Evolutionary conservation across 37 sponge, comb jelly and placozoan species (phyloP).

Genomic region (Chondrilla cf. caribensis): DNA sequence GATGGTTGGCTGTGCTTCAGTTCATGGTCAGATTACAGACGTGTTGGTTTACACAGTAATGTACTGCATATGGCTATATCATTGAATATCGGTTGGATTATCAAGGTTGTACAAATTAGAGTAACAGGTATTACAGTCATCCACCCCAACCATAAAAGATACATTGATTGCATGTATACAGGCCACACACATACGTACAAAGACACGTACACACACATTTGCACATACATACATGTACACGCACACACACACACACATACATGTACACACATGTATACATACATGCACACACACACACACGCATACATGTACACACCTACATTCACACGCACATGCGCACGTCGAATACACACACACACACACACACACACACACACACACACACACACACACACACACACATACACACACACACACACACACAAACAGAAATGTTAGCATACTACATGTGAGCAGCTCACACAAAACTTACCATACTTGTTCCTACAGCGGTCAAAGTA

Average conservation of each 20-base stretch:
- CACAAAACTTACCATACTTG: conserved; percentile 1
- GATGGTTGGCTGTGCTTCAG: too few species aligned
- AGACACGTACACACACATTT: background rate
- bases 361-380: conserved; percentile 14
- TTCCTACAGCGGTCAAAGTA: background rate
- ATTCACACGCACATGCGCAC: background rate
- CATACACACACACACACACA: conserved; percentile 8
- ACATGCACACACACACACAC: background rate
- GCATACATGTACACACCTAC: background rate
- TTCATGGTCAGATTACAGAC: too few species aligned
- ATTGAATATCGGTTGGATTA: too few species aligned
- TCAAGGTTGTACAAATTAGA: too few species aligned
- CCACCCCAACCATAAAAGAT: too few species aligned
- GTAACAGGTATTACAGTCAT: too few species aligned
- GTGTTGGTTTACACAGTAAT: too few species aligned
- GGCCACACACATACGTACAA: too few species aligned
- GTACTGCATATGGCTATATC: too few species aligned
- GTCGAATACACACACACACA: conserved; percentile 2
- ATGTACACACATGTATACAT: background rate
- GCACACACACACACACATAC: background rate
- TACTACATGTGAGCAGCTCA: background rate
- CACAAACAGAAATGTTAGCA: background rate
- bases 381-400: conserved; percentile 1
- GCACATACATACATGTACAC: too few species aligned
- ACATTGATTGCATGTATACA: too few species aligned